Percentiles rank a stretch among this genome's conserved stretches.
These are phyloP conservation scores for Onychomys arenicola DNA, from an alignment of 2,797 vertebrate genomes.

Conservation along the genomic window DNA sequence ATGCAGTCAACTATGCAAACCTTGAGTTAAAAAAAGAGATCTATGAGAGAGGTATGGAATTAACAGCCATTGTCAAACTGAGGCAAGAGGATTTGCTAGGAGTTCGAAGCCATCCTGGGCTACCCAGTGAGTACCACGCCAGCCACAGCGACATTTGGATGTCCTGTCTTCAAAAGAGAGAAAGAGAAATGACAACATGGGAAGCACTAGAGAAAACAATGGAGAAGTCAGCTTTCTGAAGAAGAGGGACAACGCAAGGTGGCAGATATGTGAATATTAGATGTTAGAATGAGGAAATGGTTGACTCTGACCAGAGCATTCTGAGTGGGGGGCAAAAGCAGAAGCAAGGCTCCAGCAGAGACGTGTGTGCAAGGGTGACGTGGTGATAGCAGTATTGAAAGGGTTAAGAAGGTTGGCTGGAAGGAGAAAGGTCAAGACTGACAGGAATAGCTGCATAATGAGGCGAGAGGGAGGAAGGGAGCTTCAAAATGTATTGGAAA, in stretches of 20 bases:
- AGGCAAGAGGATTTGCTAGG: not conserved
- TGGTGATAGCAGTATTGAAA: not conserved
- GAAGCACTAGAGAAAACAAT: not conserved
- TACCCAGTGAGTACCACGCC: not conserved
- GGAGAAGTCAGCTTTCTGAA: not conserved
- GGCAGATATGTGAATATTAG: not conserved
- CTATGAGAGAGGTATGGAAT: not conserved
- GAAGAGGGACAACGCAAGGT: constrained; percentile 34
- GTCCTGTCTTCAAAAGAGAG: not conserved
- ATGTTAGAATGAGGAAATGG: not conserved
- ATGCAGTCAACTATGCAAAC: constrained; percentile 7
- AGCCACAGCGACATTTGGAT: not conserved
- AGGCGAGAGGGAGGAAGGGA: not conserved
- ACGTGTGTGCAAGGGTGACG: not conserved
- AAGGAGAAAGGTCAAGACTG: constrained; percentile 29
- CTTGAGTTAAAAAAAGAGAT: constrained; percentile 22
- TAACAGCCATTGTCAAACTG: not conserved
- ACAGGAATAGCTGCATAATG: not conserved
- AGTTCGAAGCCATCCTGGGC: not conserved
- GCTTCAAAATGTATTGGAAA: not conserved
- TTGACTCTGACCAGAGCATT: constrained; percentile 19
- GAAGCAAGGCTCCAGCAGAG: not conserved
- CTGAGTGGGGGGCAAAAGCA: not conserved
- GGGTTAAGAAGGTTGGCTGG: constrained; percentile 14
- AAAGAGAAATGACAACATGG: not conserved